Conservation (phyloP, 2,888 invertebrate species). For the Blera fallax region DNA sequence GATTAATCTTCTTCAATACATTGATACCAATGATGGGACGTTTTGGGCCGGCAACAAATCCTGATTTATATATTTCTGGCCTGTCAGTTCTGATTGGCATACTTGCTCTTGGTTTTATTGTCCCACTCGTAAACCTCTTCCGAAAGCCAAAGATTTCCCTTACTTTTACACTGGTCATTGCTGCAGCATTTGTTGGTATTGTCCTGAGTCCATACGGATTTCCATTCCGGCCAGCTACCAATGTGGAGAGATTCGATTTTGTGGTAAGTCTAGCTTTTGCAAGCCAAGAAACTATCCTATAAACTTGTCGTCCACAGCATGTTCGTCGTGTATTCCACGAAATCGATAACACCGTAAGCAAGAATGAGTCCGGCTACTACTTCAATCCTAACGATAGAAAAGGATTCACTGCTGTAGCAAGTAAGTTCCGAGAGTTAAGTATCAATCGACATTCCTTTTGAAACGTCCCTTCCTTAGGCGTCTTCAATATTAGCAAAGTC, state of each 20-base stretch:
- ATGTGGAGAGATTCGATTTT: constrained; percentile 83
- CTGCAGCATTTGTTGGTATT: constrained; percentile 76
- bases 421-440: constrained; percentile 21
- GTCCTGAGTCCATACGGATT: constrained; percentile 83
- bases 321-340: constrained; percentile 82
- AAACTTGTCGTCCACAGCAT: constrained; percentile 79
- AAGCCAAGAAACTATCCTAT: not conserved
- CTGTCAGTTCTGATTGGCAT: constrained; percentile 78
- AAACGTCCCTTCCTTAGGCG: constrained; percentile 26
- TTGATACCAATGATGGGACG: constrained; percentile 85
- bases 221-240: constrained; percentile 83
- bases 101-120: constrained; percentile 79
- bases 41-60: constrained; percentile 82
- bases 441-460: not conserved
- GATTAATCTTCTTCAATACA: constrained; percentile 81
- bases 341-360: constrained; percentile 76
- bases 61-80: constrained; percentile 83
- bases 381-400: constrained; percentile 82
- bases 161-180: constrained; percentile 66
- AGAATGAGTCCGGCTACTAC: constrained; percentile 82
- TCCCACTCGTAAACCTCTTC: constrained; percentile 79
- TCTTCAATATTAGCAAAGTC: constrained; percentile 73
- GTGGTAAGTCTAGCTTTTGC: constrained; percentile 79
- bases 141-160: constrained; percentile 76
- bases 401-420: constrained; percentile 73